Conservation (phyloP, 1,140 invertebrate species). For the Neuroterus valhalla region DNA sequence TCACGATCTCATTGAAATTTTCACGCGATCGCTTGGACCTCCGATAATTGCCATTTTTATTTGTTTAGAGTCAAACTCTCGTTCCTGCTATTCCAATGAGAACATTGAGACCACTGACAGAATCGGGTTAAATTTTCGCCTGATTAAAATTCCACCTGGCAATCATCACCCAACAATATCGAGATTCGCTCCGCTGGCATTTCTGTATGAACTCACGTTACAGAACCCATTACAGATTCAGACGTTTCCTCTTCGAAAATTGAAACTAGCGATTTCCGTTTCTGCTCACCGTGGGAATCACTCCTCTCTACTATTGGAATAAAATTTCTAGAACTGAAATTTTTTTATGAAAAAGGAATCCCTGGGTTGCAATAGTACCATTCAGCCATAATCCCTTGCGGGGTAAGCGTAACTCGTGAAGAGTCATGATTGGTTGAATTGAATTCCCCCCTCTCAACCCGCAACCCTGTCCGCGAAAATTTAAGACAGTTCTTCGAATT, state of each 20-base stretch:
- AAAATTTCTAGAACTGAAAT: no score
- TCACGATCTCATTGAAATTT: slow-evolving; percentile 23
- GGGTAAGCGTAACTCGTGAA: no score
- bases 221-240: not conserved
- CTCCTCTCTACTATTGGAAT: no score
- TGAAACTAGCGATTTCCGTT: slow-evolving; percentile 8
- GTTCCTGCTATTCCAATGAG: not conserved
- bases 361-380: no score
- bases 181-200: slow-evolving; percentile 1
- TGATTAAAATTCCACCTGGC: slow-evolving; percentile 2
- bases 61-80: slow-evolving; percentile 20
- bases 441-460: no score
- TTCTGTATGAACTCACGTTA: slow-evolving; percentile 8
- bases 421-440: no score
- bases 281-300: slow-evolving; percentile 23
- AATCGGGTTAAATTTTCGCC: not conserved
- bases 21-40: slow-evolving; percentile 20
- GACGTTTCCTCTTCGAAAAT: not conserved
- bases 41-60: slow-evolving; percentile 21
- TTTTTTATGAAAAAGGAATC: no score
- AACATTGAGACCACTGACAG: slow-evolving; percentile 2
- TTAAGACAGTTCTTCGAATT: no score
- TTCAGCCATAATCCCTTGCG: no score
- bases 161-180: not conserved
- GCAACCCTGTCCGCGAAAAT: no score